Evolutionary conservation across 2,797 vertebrate species (phyloP).

Genomic region (Lagodon rhomboides): DNA sequence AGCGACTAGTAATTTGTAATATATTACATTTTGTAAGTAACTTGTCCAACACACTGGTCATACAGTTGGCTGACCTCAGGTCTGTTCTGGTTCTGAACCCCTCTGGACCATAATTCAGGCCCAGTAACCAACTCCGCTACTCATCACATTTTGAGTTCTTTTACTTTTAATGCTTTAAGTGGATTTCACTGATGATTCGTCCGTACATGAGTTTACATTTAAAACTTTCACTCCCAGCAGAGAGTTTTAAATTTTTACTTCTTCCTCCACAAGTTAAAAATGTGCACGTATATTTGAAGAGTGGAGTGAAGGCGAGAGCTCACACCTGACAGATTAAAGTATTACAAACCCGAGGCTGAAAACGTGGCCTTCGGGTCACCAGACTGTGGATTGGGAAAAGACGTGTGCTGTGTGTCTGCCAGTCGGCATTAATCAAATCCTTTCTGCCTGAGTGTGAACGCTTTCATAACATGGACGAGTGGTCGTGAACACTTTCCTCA

Average conservation of each 20-base stretch:
- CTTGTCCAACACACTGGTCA: no score
- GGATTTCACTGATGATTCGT: neutral
- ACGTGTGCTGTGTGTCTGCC: constrained; percentile 25
- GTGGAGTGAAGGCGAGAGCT: neutral
- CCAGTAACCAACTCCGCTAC: no score
- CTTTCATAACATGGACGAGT: constrained; percentile 6
- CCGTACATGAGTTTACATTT: neutral
- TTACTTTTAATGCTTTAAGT: neutral
- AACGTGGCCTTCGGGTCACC: constrained; percentile 50
- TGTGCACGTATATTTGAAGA: no score
- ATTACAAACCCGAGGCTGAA: constrained; percentile 35
- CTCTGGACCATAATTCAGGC: no score
- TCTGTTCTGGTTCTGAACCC: no score
- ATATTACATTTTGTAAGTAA: no score
- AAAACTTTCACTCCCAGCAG: neutral
- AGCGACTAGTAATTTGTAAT: no score
- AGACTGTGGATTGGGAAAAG: constrained; percentile 11
- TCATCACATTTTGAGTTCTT: neutral
- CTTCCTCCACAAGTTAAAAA: neutral
- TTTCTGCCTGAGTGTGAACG: neutral
- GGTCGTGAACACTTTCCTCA: neutral
- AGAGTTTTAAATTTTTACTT: neutral
- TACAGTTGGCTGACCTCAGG: no score
- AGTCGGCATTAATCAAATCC: constrained; percentile 32
- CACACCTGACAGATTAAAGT: constrained; percentile 59